Base-by-base conservation (phyloP, 2,888 invertebrate species). In the Habrosyne pyritoides region DNA sequence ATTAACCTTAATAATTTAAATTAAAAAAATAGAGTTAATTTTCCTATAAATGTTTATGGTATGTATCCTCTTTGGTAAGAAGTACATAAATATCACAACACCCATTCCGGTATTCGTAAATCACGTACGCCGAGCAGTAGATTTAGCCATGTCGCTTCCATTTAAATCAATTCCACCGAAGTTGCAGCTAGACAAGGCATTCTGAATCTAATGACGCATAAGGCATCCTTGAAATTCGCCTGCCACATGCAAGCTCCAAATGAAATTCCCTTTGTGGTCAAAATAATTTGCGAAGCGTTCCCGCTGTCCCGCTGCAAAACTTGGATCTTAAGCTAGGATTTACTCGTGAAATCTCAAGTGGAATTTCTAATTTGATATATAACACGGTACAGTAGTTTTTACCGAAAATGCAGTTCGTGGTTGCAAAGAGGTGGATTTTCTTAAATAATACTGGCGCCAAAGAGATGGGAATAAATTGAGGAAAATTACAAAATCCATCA, bases 251-350 rank as follows among this genome's bases (percentile, higher is more conserved):
- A 28, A 26, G 28, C 51, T 14, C 54, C 30, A 53, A 56, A 56
- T 56, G 52, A 56, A 56, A 56, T 56, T 56, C 56, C 21, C 53
- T 21, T 49, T 24, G 42, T 48, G 56, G 56, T 48, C 53, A 53
- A 28, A 56, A 50, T 55, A 55, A 55, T 53, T 53, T 56, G 48
- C 53, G 49, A 53, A 48, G 47, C 36, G 26, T 50, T 54, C 33
- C 54, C 14, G 18, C 42, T 42, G 42, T 54, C 33, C 54, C 14
- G 18, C 42, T 42, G 42, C 42, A 42, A 18, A 46, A 54, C 42
- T 28, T 52, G 47, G 47, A 28, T 14, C 14, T 18, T 18, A 42
- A 18, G 14, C 18, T 18, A 21, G 30, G 18, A 18, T 30, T 28
- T 30, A 28, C 21, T 50, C 24, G 30, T 21, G 28, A 50, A 50